phyloP scores from a whole-genome alignment of 2,888 invertebrate genomes.

The Dasysyrphus tricinctus region DNA sequence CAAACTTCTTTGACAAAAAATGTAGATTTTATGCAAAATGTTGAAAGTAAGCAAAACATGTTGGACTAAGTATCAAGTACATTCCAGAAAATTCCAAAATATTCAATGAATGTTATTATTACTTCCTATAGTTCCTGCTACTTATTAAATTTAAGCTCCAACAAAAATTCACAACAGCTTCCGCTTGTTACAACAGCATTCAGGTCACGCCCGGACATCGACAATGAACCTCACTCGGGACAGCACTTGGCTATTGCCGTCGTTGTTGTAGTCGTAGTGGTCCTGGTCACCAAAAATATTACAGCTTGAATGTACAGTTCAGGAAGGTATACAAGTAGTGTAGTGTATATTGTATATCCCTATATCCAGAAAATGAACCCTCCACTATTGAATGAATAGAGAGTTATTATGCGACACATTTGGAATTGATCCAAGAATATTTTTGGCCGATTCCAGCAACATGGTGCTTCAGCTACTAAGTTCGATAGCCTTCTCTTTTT shows the following conservation, averaged over 20 bases:
- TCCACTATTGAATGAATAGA: constrained; percentile 45
- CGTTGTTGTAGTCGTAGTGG: not conserved
- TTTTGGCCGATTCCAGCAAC: constrained; percentile 58
- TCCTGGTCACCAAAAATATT: constrained; percentile 17
- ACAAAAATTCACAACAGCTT: constrained; percentile 41
- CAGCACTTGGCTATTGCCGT: constrained; percentile 33
- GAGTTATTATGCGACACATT: constrained; percentile 75
- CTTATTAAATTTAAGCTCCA: constrained; percentile 11
- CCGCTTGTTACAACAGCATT: constrained; percentile 22
- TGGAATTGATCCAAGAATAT: constrained; percentile 67
- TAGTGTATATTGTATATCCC: not conserved
- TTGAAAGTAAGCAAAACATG: not conserved
- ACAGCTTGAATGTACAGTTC: constrained; percentile 8
- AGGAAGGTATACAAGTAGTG: not conserved
- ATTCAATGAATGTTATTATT: constrained; percentile 44
- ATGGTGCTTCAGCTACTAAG: constrained; percentile 18
- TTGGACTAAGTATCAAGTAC: not conserved
- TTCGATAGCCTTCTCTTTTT: constrained; percentile 50
- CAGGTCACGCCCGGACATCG: constrained; percentile 55
- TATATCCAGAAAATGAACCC: constrained; percentile 6
- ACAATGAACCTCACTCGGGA: constrained; percentile 40
- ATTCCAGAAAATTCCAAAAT: not conserved
- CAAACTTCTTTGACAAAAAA: not conserved
- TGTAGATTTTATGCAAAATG: not conserved
- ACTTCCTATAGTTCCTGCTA: not conserved